Evolutionary conservation across 2,113 vertebrate species (phyloP).

Genomic region (Sinocyclocheilus grahami): DNA sequence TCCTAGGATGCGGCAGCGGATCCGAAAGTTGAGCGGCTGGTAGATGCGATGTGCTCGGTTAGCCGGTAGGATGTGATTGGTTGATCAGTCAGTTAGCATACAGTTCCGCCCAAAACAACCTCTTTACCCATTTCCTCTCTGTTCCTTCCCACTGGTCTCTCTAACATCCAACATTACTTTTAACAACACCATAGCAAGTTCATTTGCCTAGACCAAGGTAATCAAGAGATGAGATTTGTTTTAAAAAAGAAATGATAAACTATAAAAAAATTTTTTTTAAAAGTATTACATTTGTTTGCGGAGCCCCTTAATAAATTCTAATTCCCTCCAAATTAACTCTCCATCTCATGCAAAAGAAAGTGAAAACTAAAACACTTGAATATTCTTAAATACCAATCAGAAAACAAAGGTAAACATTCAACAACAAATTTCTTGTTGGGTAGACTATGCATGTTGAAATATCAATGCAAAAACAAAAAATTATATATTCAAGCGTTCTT

Average conservation of each 20-base stretch:
- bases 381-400: slow-evolving; percentile 19
- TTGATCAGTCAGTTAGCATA: slow-evolving; percentile 51
- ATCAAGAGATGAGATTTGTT: too few relatives aligned
- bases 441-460: slow-evolving; percentile 26
- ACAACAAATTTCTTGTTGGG: not conserved
- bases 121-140: slow-evolving; percentile 42
- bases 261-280: too few relatives aligned
- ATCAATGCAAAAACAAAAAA: not conserved
- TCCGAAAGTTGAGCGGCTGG: slow-evolving; percentile 49
- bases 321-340: not conserved
- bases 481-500: not conserved
- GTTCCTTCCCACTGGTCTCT: slow-evolving; percentile 42
- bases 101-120: slow-evolving; percentile 49
- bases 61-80: slow-evolving; percentile 51
- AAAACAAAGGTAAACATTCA: slow-evolving; percentile 24
- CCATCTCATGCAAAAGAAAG: slow-evolving; percentile 3
- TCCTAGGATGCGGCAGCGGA: slow-evolving; percentile 52
- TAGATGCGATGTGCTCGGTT: slow-evolving; percentile 46
- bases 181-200: slow-evolving; percentile 2
- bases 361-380: slow-evolving; percentile 8
- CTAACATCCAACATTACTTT: slow-evolving; percentile 6
- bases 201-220: too few relatives aligned
- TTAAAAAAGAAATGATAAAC: too few relatives aligned
- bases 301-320: not conserved
- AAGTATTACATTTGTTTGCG: too few relatives aligned